These are phyloP conservation scores for Oncorhynchus nerka DNA, from an alignment of 2,113 vertebrate species.

Conservation along the genomic window DNA sequence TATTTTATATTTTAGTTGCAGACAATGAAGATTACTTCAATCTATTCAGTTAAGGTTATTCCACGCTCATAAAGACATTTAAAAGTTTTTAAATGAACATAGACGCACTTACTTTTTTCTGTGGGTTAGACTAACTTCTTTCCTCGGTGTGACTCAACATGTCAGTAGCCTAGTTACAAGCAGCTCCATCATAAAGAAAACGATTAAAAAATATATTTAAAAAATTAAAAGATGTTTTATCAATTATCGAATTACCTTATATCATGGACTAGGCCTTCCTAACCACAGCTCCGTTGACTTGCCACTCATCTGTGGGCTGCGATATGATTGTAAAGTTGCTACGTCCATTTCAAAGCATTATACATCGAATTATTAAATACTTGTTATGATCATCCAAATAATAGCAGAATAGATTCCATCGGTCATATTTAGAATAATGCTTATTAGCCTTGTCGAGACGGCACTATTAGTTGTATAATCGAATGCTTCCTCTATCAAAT, in stretches of 20 bases:
- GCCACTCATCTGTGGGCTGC: slow-evolving; percentile 34
- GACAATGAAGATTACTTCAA: background rate
- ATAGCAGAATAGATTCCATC: background rate
- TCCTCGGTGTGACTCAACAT: background rate
- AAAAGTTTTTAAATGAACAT: slow-evolving; percentile 52
- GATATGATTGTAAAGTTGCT: slow-evolving; percentile 67
- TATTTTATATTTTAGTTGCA: background rate
- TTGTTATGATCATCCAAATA: background rate
- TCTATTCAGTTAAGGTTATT: background rate
- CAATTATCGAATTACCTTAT: slow-evolving; percentile 19
- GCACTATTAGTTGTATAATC: slow-evolving; percentile 7
- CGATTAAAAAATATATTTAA: too few species aligned
- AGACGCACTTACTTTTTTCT: slow-evolving; percentile 52
- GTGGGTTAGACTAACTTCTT: background rate
- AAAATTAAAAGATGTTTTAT: slow-evolving; percentile 23
- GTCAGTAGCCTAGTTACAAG: background rate
- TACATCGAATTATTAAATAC: slow-evolving; percentile 23
- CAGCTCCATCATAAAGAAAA: background rate
- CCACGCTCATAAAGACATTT: background rate
- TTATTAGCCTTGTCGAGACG: background rate
- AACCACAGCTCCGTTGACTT: slow-evolving; percentile 43
- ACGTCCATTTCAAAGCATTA: slow-evolving; percentile 54
- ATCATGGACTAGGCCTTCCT: slow-evolving; percentile 10
- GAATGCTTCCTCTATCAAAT: slow-evolving; percentile 29
- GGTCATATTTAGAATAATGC: background rate